These are phyloP conservation scores for Muschampia plurimacula DNA, from an alignment of 2,888 invertebrate genomes.

Conservation along the genomic window DNA sequence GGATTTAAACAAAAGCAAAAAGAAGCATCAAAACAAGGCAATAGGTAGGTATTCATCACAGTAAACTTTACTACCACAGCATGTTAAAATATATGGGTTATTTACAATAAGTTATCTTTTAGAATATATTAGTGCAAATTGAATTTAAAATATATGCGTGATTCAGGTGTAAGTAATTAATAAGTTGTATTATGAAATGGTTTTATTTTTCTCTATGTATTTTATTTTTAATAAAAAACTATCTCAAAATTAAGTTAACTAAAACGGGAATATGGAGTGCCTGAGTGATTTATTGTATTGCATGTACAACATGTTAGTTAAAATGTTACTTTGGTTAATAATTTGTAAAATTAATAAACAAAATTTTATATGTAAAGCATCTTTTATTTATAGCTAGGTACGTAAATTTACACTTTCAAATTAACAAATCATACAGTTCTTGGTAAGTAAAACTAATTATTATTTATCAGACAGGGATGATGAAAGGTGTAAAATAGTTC, in stretches of 20 bases:
- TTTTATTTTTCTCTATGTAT: conserved; percentile 4
- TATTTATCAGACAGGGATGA: too few relatives aligned
- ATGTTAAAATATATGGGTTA: too few relatives aligned
- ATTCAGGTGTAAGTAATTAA: neutral
- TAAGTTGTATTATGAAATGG: neutral
- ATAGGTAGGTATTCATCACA: too few relatives aligned
- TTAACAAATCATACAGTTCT: too few relatives aligned
- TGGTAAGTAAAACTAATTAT: too few relatives aligned
- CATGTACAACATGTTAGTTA: conserved; percentile 53
- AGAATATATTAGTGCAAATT: too few relatives aligned
- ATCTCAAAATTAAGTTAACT: conserved; percentile 14
- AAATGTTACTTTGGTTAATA: conserved; percentile 56
- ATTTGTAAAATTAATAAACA: conserved; percentile 49
- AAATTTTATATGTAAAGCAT: conserved; percentile 35
- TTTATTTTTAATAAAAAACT: neutral
- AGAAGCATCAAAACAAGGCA: too few relatives aligned
- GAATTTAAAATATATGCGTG: neutral
- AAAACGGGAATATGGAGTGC: conserved; percentile 37
- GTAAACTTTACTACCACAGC: too few relatives aligned
- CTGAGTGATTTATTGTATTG: conserved; percentile 41
- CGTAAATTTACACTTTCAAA: too few relatives aligned
- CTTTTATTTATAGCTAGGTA: neutral
- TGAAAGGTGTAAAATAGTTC: too few relatives aligned
- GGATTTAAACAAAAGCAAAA: too few relatives aligned
- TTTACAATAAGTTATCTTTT: too few relatives aligned